Evolutionary conservation across 1,140 invertebrate genomes (phyloP), one percentile per base, ranked within the genome.

Genomic region (Hesperophylax magnus): DNA sequence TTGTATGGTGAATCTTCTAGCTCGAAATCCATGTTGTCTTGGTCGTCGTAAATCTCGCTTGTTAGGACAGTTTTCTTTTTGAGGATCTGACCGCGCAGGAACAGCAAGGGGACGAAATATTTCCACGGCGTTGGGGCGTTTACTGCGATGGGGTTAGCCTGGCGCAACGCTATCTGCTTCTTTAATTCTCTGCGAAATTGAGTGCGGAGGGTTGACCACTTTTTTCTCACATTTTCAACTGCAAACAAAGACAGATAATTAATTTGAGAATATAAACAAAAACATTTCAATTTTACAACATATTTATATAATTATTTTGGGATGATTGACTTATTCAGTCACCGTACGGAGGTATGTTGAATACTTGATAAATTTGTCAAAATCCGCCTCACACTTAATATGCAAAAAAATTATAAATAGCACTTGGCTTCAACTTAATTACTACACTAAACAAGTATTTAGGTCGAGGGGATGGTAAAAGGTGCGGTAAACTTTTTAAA

Each of bases 151-250:
- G 72, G 56, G 4, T 31, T 39, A 18, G 53, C 31, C 18, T 58
- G 31, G 7, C 72, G 54, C 4, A 58, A 14, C 0, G 53, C 22
- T 60, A 76, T 76, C 31, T 76, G 72, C 31, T 76, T 76, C 15
- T 39, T 58, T 31, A 76, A 18, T 76, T 76, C 72, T 60, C 72
- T 34, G 3, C 72, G 72, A 76, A 76, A 76, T 76, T 76, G 72
- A 9, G 56, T 76, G 7, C 72, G 72, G 22, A 76, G 54, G 15
- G 34, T 76, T 9, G 54, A 17, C 72, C 72, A 76, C 61, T 76
- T 76, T 58, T 76, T 76, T 20, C 31, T 58, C 17, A 76, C 72
- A 76, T 76, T 76, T 60, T 76, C 72, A 60, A 20, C 72, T 76
- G n/a, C n/a, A 60, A 76, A 60, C 2, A 72, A 53, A 47, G 7